phyloP scores from a whole-genome alignment of 2,113 vertebrate species.

The Microcebus griseorufus region DNA sequence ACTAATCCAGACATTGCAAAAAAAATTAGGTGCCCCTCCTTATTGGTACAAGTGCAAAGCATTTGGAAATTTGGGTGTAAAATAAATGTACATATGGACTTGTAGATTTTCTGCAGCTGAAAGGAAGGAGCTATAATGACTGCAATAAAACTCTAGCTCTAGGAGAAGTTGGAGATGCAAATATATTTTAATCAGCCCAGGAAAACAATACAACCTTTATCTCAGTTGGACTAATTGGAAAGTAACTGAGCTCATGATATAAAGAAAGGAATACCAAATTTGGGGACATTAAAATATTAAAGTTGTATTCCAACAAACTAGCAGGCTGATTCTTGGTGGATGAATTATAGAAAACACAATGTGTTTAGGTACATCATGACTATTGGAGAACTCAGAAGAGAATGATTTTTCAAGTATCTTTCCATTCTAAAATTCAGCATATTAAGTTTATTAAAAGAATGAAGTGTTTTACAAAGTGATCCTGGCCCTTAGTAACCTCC shows the following conservation, averaged over 20 bases:
- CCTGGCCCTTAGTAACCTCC: not conserved
- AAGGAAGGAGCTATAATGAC: slow-evolving; percentile 47
- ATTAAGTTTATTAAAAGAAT: not conserved
- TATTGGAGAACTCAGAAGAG: not conserved
- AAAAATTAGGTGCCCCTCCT: not conserved
- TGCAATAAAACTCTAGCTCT: not conserved
- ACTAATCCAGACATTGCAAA: not conserved
- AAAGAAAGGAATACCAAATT: not conserved
- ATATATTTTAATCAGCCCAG: slow-evolving; percentile 21
- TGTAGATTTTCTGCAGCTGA: slow-evolving; percentile 42
- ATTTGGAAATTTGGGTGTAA: slow-evolving; percentile 25
- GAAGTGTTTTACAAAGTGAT: not conserved
- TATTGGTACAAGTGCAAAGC: not conserved
- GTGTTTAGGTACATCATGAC: not conserved
- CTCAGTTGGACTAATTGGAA: not conserved
- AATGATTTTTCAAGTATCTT: not conserved
- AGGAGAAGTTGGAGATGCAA: slow-evolving; percentile 17
- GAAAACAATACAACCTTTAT: not conserved
- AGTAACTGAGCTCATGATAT: not conserved
- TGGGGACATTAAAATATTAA: not conserved
- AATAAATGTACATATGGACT: not conserved
- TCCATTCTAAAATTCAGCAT: not conserved
- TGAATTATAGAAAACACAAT: not conserved
- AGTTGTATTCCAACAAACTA: not conserved
- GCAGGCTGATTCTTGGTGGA: not conserved